A percentile compares a stretch with the other conserved stretches of the same genome.
phyloP scores from a whole-genome alignment of 2,113 vertebrate genomes.

The Aptenodytes forsteri region DNA sequence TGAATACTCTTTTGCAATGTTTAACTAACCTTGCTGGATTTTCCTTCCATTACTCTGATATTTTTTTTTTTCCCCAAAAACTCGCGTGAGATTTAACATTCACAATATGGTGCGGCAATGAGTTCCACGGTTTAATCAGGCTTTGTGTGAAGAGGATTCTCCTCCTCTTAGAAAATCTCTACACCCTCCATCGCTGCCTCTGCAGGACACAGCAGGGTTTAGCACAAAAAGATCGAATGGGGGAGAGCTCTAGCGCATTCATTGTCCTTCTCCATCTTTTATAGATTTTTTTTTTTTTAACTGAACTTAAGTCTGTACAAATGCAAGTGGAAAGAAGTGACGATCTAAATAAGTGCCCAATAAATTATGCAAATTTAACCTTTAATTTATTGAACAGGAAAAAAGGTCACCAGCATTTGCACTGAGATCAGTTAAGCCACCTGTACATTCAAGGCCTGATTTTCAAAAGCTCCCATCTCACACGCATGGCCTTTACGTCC shows the following conservation, averaged over 20 bases:
- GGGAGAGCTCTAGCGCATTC: background rate
- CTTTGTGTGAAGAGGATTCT: background rate
- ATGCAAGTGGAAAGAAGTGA: background rate
- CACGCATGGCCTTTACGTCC: accelerated
- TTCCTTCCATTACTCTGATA: background rate
- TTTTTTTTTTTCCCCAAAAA: background rate
- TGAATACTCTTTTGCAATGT: background rate
- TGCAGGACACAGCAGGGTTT: background rate
- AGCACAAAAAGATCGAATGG: accelerated
- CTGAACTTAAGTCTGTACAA: background rate
- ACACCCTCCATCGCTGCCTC: background rate
- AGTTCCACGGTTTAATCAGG: background rate
- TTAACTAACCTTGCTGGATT: background rate
- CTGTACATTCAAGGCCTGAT: background rate
- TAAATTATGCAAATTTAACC: slow-evolving; percentile 32
- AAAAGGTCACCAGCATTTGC: slow-evolving; percentile 3
- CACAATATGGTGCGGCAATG: background rate
- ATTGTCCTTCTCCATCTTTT: background rate
- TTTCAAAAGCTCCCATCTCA: background rate
- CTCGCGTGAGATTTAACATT: background rate
- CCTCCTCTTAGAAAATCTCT: too few relatives aligned
- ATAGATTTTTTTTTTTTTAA: background rate
- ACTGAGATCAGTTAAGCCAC: background rate
- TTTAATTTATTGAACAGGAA: background rate
- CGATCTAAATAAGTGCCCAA: background rate